Conservation (phyloP, 2,888 invertebrate genomes). For the Eumerus sabulonum region DNA sequence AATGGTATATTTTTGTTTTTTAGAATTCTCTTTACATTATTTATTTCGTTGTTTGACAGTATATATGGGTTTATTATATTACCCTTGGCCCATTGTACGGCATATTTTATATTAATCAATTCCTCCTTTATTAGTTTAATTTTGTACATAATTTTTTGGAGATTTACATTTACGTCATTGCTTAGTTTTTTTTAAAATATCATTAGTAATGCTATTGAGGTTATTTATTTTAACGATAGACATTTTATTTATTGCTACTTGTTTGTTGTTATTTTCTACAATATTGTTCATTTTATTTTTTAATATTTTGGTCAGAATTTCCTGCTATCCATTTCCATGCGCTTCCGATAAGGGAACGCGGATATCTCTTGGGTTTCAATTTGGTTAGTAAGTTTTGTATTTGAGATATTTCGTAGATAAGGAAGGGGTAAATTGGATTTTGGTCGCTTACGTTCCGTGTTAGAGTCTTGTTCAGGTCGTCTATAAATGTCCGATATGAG, state of each 20-base stretch:
- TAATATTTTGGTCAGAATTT: slow-evolving; percentile 15
- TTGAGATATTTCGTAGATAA: background rate
- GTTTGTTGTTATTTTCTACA: slow-evolving; percentile 28
- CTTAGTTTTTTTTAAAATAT: slow-evolving; percentile 10
- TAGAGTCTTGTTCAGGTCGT: background rate
- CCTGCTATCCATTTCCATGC: slow-evolving; percentile 39
- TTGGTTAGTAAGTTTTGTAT: background rate
- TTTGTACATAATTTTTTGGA: slow-evolving; percentile 25
- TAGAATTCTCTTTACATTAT: slow-evolving; percentile 26
- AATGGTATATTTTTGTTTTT: slow-evolving; percentile 44
- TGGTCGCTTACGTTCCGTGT: background rate
- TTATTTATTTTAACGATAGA: slow-evolving; percentile 25
- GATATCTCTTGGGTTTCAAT: background rate
- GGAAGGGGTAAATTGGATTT: slow-evolving; percentile 4
- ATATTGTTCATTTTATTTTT: slow-evolving; percentile 28
- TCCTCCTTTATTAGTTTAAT: slow-evolving; percentile 39
- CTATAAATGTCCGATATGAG: background rate
- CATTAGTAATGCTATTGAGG: slow-evolving; percentile 12
- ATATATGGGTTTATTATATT: slow-evolving; percentile 39
- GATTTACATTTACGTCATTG: background rate
- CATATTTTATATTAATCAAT: slow-evolving; percentile 36
- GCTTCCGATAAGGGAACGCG: slow-evolving; percentile 13
- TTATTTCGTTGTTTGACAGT: slow-evolving; percentile 31
- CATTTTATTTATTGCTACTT: slow-evolving; percentile 35
- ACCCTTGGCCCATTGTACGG: slow-evolving; percentile 35